Evolutionary conservation across 2,888 invertebrate species (phyloP).

Genomic region (Odontocolon sp.): DNA sequence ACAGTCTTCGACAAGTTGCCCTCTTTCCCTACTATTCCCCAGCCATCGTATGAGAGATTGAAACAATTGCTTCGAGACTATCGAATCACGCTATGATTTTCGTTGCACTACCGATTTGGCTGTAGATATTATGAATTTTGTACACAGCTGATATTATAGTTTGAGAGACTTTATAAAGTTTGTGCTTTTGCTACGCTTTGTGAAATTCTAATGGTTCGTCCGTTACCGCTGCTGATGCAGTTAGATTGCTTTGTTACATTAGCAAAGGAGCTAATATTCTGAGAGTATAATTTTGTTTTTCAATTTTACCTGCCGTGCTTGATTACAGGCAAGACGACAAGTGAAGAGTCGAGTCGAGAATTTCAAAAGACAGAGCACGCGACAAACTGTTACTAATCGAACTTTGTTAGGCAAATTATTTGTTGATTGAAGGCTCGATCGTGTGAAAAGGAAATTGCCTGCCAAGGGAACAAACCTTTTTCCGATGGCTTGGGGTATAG

Average conservation of each 20-base stretch:
- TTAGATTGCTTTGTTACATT: not conserved
- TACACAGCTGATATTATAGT: not conserved
- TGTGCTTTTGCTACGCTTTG: not conserved
- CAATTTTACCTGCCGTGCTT: not conserved
- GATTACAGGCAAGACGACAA: too few species aligned
- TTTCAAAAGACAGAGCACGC: too few species aligned
- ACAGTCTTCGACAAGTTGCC: conserved; percentile 17
- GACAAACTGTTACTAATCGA: too few species aligned
- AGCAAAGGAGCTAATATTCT: too few species aligned
- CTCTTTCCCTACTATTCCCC: not conserved
- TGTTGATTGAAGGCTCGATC: too few species aligned
- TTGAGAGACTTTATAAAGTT: not conserved
- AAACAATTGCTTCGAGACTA: conserved; percentile 14
- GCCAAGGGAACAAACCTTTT: too few species aligned
- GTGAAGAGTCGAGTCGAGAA: too few species aligned
- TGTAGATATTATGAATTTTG: not conserved
- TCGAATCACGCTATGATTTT: not conserved
- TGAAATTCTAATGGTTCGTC: not conserved
- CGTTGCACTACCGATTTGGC: not conserved
- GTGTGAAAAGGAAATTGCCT: too few species aligned
- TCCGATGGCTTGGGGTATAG: too few species aligned
- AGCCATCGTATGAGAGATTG: not conserved
- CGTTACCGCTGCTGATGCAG: not conserved
- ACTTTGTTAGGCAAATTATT: too few species aligned
- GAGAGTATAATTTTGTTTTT: not conserved